Base-by-base conservation (phyloP, 2,113 vertebrate genomes). In the Gallinago undulata region DNA sequence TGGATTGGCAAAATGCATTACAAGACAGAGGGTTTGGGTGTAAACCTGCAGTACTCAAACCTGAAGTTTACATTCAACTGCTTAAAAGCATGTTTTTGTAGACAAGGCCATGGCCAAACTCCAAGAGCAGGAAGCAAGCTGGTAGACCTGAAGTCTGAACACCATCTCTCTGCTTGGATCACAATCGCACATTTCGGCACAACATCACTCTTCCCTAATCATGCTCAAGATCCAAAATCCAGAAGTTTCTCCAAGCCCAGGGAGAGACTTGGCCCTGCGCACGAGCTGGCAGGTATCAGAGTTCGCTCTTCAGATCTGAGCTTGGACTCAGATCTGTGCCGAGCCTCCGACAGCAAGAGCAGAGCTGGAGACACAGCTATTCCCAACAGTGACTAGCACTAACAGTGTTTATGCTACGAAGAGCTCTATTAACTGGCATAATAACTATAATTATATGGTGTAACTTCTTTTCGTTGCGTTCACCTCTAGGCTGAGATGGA, bases 401-500 rank as follows among this genome's bases (percentile, higher is more conserved):
- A 83, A 9, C 33, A 89, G 70, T 89, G 74, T 95, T 95, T 93
- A 22, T 80, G 70, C 79, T 78, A 9, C 35, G 87, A 96, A 92
- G 83, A 95, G 89, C 69, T 88, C 90, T 67, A 92, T 89, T 95
- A 94, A 75, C 74, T 92, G 79, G 74, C 67, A 85, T 92, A 96
- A 97, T 85, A 95, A 92, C 87, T 73, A 51, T 97, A 96, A 97
- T 97, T 97, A 97, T 35, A 73, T 56, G 73, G 94, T 95, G 87
- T 62, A 94, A 95, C 94, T 93, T 72, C 77, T 90, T 80, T 80
- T 92, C 2, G 1, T 78, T 95, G 88, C 94, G 93, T 90, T 96
- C 94, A 96, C 95, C 93, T 96, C 91, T 87, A 47, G 93, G 94
- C 92, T 96, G 93, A 81, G 70, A 68, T 89, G 56, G 93, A 93